Base-by-base conservation (phyloP, 2,888 invertebrate genomes). In the Xestia sexstrigata region DNA sequence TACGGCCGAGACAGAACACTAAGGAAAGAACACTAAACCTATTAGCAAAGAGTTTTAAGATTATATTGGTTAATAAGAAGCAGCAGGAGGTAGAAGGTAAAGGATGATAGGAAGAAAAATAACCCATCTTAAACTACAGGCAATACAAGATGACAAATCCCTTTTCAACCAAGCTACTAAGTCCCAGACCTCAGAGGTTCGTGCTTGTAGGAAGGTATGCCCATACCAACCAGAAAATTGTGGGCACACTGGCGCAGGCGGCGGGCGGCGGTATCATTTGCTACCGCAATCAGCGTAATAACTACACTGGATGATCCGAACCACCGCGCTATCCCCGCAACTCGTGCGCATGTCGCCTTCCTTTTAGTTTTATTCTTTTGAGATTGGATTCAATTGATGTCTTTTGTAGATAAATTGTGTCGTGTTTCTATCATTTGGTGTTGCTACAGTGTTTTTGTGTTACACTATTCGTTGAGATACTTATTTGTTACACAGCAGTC, bases 271-370 rank as follows among this genome's bases (percentile, higher is more conserved):
- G 86, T 87, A 87, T 87, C 87, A 87, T 87, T 87, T 84, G 88
- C 87, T 88, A 87, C 87, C 78, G 87, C 87, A 88, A 87, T 87
- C 88, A 87, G 79, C 76, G 88, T 87, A 87, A 88, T 87, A 81
- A 88, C 88, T 81, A 84, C 87, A 79, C 86, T 74, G 81, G 81
- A 76, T 83, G 86, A 84, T 82, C 85, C 72, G 86, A 84, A 49
- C 75, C 74, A 78, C 68, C 70, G 79, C 60, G 74, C 55, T 84
- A 86, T 77, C 62, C 55, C 52, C n/a, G 84, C 79, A 86, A 84
- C 84, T 84, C 84, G 72, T 76, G 83, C 78, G 79, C 86, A 72
- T 83, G 69, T 84, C 83, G 79, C 83, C 49, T 66, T 58, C 39
- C 47, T 71, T 74, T 75, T 76, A 8, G n/a, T 66, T 75, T 70